Evolutionary conservation across 1,140 invertebrate genomes (phyloP).

Genomic region (Polyergus mexicanus): DNA sequence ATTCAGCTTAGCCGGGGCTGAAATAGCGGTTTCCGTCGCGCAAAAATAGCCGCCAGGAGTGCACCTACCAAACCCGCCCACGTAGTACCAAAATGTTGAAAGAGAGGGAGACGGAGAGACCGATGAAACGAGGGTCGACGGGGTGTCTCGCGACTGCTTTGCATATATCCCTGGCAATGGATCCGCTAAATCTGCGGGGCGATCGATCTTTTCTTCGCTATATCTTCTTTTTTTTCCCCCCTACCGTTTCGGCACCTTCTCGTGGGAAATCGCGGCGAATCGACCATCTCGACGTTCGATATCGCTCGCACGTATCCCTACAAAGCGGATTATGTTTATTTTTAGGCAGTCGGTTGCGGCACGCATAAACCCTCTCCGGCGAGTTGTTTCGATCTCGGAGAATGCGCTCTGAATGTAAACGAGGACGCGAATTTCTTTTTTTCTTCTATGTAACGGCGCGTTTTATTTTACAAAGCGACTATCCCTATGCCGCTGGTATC

Average conservation of each 20-base stretch:
- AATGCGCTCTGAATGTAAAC: conserved; percentile 56
- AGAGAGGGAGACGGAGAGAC: not conserved
- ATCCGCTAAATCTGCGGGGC: conserved; percentile 74
- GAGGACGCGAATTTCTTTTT: conserved; percentile 5
- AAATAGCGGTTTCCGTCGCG: conserved; percentile 60
- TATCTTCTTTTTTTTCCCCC: conserved; percentile 25
- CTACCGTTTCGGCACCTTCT: conserved; percentile 43
- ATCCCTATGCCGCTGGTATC: not conserved
- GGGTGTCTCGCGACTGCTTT: conserved; percentile 72
- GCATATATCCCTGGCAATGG: conserved; percentile 76
- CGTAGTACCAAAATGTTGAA: conserved; percentile 36
- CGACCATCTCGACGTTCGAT: conserved; percentile 61
- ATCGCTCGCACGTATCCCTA: conserved; percentile 59
- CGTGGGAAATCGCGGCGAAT: conserved; percentile 74
- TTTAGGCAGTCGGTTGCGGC: conserved; percentile 55
- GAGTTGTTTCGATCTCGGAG: conserved; percentile 51
- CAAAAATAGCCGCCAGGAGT: conserved; percentile 69
- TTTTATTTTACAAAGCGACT: conserved; percentile 12
- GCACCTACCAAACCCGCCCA: conserved; percentile 23
- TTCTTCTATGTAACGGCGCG: not conserved
- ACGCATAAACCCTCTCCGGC: conserved; percentile 60
- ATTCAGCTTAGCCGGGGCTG: conserved; percentile 52
- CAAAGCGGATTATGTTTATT: conserved; percentile 67
- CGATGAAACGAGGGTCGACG: conserved; percentile 56
- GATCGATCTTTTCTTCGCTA: conserved; percentile 71